A percentile compares a stretch with the other conserved stretches of the same genome.
Conservation (phyloP, 1,140 invertebrate species). For the Meloidogyne chitwoodi region DNA sequence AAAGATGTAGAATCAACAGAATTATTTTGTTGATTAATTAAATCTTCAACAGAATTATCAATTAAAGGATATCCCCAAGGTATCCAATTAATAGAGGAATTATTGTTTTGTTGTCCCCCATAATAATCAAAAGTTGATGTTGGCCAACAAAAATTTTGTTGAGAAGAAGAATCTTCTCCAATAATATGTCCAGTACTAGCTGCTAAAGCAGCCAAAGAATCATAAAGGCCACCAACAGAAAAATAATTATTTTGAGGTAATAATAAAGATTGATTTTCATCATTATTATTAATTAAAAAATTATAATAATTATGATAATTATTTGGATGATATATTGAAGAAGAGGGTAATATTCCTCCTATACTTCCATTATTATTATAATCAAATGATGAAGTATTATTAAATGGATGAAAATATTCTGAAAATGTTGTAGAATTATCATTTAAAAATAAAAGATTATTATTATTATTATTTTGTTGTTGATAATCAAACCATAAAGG, state of each 20-base stretch:
- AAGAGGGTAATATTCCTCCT: no score
- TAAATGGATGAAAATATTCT: neutral
- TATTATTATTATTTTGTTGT: no score
- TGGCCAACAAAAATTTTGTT: neutral
- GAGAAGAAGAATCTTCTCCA: neutral
- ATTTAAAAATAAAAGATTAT: no score
- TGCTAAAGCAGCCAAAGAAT: neutral
- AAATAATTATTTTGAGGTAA: no score
- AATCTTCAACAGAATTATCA: neutral
- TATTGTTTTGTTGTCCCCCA: neutral
- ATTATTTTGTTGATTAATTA: neutral
- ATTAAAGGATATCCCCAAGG: neutral
- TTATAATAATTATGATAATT: no score
- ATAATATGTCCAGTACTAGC: neutral
- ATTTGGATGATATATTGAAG: neutral
- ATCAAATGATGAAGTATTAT: neutral
- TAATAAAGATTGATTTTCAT: neutral
- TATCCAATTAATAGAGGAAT: neutral
- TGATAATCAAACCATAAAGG: neutral
- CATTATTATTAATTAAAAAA: no score
- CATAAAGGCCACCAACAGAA: neutral
- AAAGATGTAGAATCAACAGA: neutral
- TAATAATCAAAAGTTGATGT: neutral
- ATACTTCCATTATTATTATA: neutral
- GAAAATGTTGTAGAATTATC: neutral